phyloP scores from a whole-genome alignment of 2,113 vertebrate species.

The Bettongia penicillata region DNA sequence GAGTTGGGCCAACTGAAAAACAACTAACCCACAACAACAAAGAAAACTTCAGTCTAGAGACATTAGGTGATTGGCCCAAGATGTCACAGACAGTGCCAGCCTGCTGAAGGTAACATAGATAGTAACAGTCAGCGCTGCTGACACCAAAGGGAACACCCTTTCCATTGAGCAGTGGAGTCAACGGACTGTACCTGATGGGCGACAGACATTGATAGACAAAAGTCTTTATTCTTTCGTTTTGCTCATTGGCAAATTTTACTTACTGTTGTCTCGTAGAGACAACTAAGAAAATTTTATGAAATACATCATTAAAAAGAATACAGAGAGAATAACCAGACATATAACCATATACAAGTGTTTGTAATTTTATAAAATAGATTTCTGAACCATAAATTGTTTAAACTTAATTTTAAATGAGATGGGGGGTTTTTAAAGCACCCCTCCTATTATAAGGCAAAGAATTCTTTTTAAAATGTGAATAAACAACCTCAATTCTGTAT shows the following conservation, averaged over 20 bases:
- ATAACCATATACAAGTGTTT: not conserved
- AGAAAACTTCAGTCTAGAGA: not conserved
- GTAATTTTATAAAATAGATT: not conserved
- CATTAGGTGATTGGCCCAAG: not conserved
- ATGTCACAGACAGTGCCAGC: not conserved
- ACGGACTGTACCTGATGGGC: not conserved
- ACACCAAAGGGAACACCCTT: not conserved
- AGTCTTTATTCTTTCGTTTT: not conserved
- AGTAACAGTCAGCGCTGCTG: not conserved
- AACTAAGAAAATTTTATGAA: not conserved
- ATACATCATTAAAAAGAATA: not conserved
- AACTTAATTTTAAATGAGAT: not conserved
- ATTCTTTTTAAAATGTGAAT: not conserved
- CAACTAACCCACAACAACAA: not conserved
- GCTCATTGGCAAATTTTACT: not conserved
- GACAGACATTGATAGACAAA: not conserved
- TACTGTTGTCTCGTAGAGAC: not conserved
- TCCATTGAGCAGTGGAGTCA: not conserved
- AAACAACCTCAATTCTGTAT: constrained; percentile 7
- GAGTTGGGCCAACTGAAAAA: not conserved
- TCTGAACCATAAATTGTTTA: not conserved
- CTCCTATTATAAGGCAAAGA: not conserved
- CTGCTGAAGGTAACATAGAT: not conserved
- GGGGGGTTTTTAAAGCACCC: not conserved
- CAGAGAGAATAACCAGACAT: not conserved